Evolutionary conservation across 2,797 vertebrate species (phyloP).

Genomic region (Cirrhinus molitorella): DNA sequence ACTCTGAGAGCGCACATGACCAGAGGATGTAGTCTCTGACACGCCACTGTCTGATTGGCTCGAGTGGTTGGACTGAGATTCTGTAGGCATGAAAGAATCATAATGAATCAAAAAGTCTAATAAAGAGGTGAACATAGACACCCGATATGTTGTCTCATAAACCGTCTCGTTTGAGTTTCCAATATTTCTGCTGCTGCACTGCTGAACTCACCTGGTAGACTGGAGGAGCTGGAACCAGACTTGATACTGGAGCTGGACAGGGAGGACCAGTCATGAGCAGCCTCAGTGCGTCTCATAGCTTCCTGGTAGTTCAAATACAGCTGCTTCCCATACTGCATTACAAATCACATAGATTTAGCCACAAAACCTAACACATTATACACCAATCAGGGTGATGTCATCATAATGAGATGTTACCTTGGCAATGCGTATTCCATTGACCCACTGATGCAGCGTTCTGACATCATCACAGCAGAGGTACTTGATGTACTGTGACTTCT

Average conservation of each 20-base stretch:
- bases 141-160: too few relatives aligned
- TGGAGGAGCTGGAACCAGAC: conserved; percentile 96
- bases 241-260: conserved; percentile 97
- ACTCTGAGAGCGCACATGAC: conserved; percentile 93
- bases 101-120: not conserved
- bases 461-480: conserved; percentile 97
- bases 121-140: not conserved
- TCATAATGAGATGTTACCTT: conserved; percentile 80
- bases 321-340: conserved; percentile 92
- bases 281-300: conserved; percentile 92
- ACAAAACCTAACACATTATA: too few relatives aligned
- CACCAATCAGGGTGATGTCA: too few relatives aligned
- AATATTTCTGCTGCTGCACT: not conserved
- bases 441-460: conserved; percentile 94
- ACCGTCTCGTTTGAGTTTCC: not conserved
- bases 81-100: conserved; percentile 60
- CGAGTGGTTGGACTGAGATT: conserved; percentile 94
- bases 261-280: conserved; percentile 94
- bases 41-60: conserved; percentile 97
- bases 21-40: conserved; percentile 89
- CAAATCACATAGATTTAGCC: conserved; percentile 7
- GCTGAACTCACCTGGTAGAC: conserved; percentile 89
- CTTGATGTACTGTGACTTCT: conserved; percentile 98
- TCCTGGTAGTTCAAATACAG: conserved; percentile 96
- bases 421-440: conserved; percentile 95